These are phyloP conservation scores for Thumatha senex DNA, from an alignment of 2,888 invertebrate species.

Conservation along the genomic window DNA sequence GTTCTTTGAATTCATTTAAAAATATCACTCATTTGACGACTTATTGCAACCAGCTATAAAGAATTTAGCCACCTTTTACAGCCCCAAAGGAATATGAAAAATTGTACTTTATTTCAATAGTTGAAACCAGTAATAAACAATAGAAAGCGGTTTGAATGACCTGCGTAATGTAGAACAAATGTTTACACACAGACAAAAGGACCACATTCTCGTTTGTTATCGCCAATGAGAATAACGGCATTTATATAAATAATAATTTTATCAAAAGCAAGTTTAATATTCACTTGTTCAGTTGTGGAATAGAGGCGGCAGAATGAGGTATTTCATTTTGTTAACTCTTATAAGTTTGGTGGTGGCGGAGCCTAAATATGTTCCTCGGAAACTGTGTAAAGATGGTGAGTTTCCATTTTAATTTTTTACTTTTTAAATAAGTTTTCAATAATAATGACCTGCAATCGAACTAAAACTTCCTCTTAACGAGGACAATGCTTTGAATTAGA, in stretches of 20 bases:
- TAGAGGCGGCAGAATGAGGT: constrained; percentile 19
- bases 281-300: constrained; percentile 11
- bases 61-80: no score
- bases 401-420: not conserved
- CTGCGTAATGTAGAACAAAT: constrained; percentile 20
- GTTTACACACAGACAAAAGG: constrained; percentile 26
- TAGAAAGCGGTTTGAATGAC: not conserved
- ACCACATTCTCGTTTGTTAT: constrained; percentile 30
- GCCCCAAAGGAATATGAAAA: no score
- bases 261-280: constrained; percentile 24
- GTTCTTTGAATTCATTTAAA: no score
- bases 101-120: no score
- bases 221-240: constrained; percentile 16
- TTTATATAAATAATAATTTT: not conserved
- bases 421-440: no score
- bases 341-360: constrained; percentile 24
- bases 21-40: no score
- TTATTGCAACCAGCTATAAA: no score
- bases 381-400: constrained; percentile 61
- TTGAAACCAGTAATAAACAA: no score
- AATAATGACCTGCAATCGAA: no score
- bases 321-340: constrained; percentile 23
- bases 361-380: constrained; percentile 52
- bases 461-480: no score
- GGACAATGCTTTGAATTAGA: no score